Percentiles rank a stretch among this genome's conserved stretches.
Conservation (phyloP, 1,140 invertebrate species). For the Zaprionus gabonicus region DNA sequence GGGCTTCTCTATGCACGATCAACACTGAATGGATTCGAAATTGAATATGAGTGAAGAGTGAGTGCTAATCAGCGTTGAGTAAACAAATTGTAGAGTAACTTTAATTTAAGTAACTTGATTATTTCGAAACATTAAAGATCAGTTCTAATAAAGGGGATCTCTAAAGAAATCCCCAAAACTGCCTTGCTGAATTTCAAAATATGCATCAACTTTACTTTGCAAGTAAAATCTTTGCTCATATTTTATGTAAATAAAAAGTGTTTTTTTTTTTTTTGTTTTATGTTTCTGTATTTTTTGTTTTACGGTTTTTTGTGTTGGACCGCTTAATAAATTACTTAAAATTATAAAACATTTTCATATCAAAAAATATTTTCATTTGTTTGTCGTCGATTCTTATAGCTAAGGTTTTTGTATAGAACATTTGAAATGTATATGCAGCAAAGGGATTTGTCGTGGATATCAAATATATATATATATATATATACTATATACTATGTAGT, state of each 20-base stretch:
- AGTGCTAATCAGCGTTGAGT: not conserved
- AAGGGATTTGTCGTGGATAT: conserved; percentile 53
- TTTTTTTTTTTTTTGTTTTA: conserved; percentile 46
- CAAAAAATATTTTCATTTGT: conserved; percentile 65
- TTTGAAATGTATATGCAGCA: conserved; percentile 68
- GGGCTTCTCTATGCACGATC: conserved; percentile 17
- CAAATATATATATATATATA: conserved; percentile 41
- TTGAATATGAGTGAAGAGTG: not conserved
- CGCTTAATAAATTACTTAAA: conserved; percentile 79
- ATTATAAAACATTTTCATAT: conserved; percentile 81
- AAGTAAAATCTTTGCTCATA: not conserved
- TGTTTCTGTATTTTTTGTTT: conserved; percentile 21
- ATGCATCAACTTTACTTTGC: not conserved
- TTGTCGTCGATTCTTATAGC: conserved; percentile 6
- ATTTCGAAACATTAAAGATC: not conserved
- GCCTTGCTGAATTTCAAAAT: not conserved
- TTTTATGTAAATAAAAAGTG: conserved; percentile 68
- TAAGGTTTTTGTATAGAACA: conserved; percentile 54
- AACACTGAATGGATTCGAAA: not conserved
- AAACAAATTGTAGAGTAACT: too few relatives aligned
- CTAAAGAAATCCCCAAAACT: too few relatives aligned
- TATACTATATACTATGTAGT: conserved; percentile 17
- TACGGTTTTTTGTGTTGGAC: conserved; percentile 26
- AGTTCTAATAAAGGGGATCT: not conserved
- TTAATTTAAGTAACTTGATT: too few relatives aligned